Conservation (phyloP, 2,888 invertebrate species). For the Lottia gigantea region DNA sequence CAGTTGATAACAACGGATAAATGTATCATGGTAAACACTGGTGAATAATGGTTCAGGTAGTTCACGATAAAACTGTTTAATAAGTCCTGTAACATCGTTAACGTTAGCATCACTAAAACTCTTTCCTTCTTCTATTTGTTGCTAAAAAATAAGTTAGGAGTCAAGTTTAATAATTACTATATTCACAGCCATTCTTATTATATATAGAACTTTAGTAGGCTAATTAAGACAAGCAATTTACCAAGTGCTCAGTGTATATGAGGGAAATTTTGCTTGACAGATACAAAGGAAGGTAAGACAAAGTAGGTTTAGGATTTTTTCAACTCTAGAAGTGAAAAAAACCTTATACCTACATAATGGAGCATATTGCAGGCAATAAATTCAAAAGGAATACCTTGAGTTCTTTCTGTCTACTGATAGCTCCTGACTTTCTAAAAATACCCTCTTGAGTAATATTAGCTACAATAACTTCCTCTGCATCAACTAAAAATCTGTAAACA, state of each 20-base stretch:
- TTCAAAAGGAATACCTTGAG: slow-evolving; percentile 74
- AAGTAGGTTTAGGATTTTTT: too few species aligned
- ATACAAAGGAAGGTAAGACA: too few species aligned
- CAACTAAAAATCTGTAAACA: slow-evolving; percentile 55
- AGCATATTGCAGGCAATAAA: too few species aligned
- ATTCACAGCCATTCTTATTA: too few species aligned
- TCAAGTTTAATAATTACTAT: not conserved
- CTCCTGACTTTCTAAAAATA: slow-evolving; percentile 89
- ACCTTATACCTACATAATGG: too few species aligned
- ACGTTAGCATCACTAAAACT: slow-evolving; percentile 77
- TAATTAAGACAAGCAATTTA: too few species aligned
- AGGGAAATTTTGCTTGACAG: too few species aligned
- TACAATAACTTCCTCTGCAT: slow-evolving; percentile 58
- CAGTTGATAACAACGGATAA: slow-evolving; percentile 72
- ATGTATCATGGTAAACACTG: slow-evolving; percentile 78
- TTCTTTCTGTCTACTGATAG: slow-evolving; percentile 83
- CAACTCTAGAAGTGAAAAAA: too few species aligned
- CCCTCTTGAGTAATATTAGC: slow-evolving; percentile 82
- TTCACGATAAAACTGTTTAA: slow-evolving; percentile 87
- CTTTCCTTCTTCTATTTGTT: slow-evolving; percentile 79
- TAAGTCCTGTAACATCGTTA: slow-evolving; percentile 85
- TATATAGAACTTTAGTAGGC: too few species aligned
- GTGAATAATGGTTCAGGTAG: slow-evolving; percentile 88
- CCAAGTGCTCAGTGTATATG: too few species aligned
- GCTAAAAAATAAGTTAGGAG: slow-evolving; percentile 69